Evolutionary conservation across 64 coral and sea anemone genomes (phyloP), one percentile per base, ranked within the genome.

Genomic region (Hydrozoanthus tunicans): DNA sequence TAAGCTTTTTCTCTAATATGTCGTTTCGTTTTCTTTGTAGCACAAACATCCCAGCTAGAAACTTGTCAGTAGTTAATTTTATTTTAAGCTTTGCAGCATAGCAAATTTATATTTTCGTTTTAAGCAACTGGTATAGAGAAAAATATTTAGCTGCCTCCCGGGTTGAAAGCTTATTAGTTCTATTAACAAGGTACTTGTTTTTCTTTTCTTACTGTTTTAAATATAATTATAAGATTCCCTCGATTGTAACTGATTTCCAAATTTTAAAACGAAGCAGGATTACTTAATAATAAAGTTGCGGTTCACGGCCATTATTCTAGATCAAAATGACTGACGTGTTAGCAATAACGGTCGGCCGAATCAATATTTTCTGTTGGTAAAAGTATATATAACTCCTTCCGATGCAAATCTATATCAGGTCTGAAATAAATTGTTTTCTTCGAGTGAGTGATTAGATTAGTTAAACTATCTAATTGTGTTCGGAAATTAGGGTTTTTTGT

Each of bases 401-500:
- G 80, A 56, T 86, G 68, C 51, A 85, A 84, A 55, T 54, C 51
- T 62, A 84, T 78, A 91, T 90, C 88, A 84, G 26, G 58, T 94
- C 85, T 77, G 57, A 26, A 83, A 91, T 84, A 91, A 93, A 93
- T 93, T 90, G 66, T 51, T 89, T 43, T 93, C 66, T 85, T 76
- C 56, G 70, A 61, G 68, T 8, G 84, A 69, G 76, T 93, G 74
- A 93, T 96, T 96, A 93, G 86, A 85, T 86, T 91, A 89, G 81
- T 91, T 96, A 92, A 91, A 91, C 80, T 93, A 69, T 93, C 64
- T 96, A 96, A 96, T 93, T 93, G 75, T 90, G 73, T 83, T 91
- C 94, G 94, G 94, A 96, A 93, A 91, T 91, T 85, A 88, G 89
- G 68, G 0, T 79, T 67, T 89, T 95, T 92, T 59, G 32, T 53